These are phyloP conservation scores for Lagorchestes hirsutus DNA, from an alignment of 2,797 vertebrate species.

Conservation along the genomic window DNA sequence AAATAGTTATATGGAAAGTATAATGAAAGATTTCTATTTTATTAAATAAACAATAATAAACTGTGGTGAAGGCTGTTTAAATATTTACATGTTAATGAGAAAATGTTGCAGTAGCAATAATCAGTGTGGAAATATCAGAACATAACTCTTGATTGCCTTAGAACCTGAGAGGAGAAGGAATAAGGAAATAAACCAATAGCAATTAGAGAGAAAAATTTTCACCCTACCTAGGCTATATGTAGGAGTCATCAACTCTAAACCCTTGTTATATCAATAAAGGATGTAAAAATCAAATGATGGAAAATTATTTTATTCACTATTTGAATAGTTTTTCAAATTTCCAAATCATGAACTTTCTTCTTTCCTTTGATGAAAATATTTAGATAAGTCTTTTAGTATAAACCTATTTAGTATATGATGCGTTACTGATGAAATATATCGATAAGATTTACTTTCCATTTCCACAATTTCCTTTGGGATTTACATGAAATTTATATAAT, in stretches of 20 bases:
- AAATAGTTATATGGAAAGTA: background rate
- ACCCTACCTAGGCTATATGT: too few species aligned
- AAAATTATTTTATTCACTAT: constrained; percentile 22
- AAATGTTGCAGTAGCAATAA: too few species aligned
- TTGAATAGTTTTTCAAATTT: constrained; percentile 38
- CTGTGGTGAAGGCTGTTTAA: too few species aligned
- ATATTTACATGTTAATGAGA: too few species aligned
- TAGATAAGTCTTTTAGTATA: constrained; percentile 64
- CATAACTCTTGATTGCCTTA: too few species aligned
- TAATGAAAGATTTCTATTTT: too few species aligned
- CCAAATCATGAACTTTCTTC: background rate
- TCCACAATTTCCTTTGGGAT: constrained; percentile 69
- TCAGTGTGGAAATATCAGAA: too few species aligned
- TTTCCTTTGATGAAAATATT: constrained; percentile 65
- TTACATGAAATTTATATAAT: constrained; percentile 79
- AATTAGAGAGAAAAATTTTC: too few species aligned
- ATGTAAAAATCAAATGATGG: constrained; percentile 26
- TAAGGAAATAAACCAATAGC: too few species aligned
- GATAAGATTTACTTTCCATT: constrained; percentile 74
- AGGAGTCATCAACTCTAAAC: too few species aligned
- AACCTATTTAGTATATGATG: constrained; percentile 58
- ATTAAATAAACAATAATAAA: too few species aligned
- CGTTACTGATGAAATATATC: constrained; percentile 60
- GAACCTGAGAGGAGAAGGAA: too few species aligned
- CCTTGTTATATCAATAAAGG: constrained; percentile 31